Base-by-base conservation (phyloP, 1,140 invertebrate genomes). In the Mercenaria mercenaria region DNA sequence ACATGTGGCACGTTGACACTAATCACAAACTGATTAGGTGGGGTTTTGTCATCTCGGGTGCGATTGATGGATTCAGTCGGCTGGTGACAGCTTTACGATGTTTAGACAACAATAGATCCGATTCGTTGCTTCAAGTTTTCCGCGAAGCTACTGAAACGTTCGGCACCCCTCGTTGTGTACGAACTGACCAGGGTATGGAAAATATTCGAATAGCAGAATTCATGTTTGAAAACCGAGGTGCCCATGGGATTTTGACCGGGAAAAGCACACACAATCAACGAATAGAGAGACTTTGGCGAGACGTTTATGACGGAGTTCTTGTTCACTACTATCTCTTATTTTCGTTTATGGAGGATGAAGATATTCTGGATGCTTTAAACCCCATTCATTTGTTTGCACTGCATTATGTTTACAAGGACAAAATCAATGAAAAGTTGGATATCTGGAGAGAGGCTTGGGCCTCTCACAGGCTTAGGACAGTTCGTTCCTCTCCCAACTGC, bases 41-140 rank as follows among this genome's bases (percentile, higher is more conserved):
- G 91, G 15, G 74, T 15, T 88, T 93, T 82, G 29, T 92, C 20
- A 88, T 91, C 50, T 69, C 41, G 56, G 92, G 87, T 20, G 89
- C 80, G n/a, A 90, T 92, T 10, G 84, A 92, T 82, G 92, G 92
- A 15, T 91, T 91, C 50, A 81, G 90, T 37, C 69, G 92, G 18
- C 32, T 87, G n/a, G 39, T 86, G 13, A 74, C 56, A 0, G 86
- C 87, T 47, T 77, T 92, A 29, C 59, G 69, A 52, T 92, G 91
- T 50, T 43, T 32, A 18, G 50, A 90, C 43, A 91, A 91, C 79
- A 92, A 92, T 72, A 88, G 32, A 76, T 64, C 91, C 20, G 56
- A 86, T n/a, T 88, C 89, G n/a, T 56, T 92, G 10, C 23, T 88
- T 1, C 37, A 47, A 23, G 52, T 15, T 90, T 88, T 90, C 15